Percentiles rank a stretch among this genome's conserved stretches.
These are phyloP conservation scores for Lamprotornis superbus DNA, from an alignment of 2,113 vertebrate genomes.

Conservation along the genomic window DNA sequence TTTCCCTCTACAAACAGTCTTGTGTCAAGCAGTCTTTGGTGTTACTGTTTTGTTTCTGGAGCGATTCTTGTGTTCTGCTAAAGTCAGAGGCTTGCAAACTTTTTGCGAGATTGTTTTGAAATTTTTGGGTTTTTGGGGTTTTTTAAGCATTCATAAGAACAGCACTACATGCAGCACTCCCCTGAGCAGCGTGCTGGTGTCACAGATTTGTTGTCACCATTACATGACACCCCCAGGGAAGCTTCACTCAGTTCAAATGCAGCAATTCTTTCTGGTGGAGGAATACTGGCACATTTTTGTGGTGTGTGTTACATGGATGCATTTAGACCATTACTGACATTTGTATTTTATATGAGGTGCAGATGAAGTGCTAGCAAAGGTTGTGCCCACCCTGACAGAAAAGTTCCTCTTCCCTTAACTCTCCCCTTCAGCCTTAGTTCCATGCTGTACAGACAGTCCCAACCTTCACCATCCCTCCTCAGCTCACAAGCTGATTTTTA, in stretches of 20 bases:
- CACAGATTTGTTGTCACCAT: background rate
- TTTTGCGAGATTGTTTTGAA: background rate
- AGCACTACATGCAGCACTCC: background rate
- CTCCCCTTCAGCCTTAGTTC: no score
- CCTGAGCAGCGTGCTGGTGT: background rate
- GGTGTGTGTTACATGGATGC: background rate
- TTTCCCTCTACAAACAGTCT: background rate
- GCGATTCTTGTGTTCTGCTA: background rate
- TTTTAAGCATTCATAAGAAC: background rate
- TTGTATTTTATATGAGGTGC: no score
- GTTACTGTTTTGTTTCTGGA: background rate
- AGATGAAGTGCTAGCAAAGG: no score
- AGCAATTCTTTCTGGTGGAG: background rate
- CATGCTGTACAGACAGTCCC: no score
- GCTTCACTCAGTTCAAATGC: background rate
- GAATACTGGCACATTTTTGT: background rate
- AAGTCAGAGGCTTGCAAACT: background rate
- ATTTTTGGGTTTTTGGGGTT: accelerated
- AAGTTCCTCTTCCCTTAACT: no score
- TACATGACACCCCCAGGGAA: background rate
- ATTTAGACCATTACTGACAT: no score
- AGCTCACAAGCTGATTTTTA: no score
- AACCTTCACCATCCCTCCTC: no score
- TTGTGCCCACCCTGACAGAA: no score
- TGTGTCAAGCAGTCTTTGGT: background rate